Evolutionary conservation across 2,113 vertebrate genomes (phyloP).

Genomic region (Sapayoa aenigma): DNA sequence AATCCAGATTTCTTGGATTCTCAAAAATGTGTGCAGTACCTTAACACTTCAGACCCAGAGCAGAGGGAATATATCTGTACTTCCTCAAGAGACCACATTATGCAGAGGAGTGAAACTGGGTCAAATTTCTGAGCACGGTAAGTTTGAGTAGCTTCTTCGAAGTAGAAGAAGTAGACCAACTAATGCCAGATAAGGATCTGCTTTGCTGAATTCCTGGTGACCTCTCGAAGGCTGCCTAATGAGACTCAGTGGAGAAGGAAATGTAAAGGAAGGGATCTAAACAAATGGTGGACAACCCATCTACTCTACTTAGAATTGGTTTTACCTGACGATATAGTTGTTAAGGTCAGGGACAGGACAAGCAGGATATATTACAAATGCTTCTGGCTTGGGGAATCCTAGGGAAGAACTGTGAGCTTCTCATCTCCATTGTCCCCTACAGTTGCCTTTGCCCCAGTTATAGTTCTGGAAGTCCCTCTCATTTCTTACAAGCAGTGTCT

Average conservation of each 20-base stretch:
- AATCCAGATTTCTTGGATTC: background rate
- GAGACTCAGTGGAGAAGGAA: background rate
- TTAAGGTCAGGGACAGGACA: background rate
- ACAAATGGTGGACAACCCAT: background rate
- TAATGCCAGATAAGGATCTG: slow-evolving; percentile 19
- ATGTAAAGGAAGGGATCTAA: background rate
- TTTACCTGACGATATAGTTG: background rate
- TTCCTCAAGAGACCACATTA: background rate
- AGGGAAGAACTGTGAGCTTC: background rate
- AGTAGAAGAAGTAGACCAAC: slow-evolving; percentile 26
- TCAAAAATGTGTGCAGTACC: background rate
- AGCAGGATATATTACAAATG: background rate
- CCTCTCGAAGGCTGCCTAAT: background rate
- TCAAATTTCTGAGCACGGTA: slow-evolving; percentile 19
- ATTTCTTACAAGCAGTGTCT: background rate
- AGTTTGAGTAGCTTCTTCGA: slow-evolving; percentile 21
- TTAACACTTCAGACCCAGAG: background rate
- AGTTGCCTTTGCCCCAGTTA: background rate
- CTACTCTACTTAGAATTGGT: background rate
- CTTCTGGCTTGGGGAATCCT: background rate
- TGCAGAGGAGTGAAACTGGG: slow-evolving; percentile 3
- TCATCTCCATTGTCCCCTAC: background rate
- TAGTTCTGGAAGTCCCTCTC: background rate
- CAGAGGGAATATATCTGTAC: background rate
- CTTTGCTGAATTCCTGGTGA: slow-evolving; percentile 17